phyloP scores from a whole-genome alignment of 1,140 invertebrate species.

The Magallana angulata region DNA sequence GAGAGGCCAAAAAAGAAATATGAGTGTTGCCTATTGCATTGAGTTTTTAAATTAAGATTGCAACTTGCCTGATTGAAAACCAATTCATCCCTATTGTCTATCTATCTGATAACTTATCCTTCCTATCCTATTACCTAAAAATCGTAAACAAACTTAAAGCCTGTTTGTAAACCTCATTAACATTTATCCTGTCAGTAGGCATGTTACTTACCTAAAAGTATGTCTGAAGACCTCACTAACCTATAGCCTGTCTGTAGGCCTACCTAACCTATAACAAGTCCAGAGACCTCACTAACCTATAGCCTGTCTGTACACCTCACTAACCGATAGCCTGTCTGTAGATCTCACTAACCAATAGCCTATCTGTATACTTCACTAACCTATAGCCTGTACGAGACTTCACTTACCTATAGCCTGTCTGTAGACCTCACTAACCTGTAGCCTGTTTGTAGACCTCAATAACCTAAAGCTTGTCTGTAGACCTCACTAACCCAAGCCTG shows the following conservation, averaged over 20 bases:
- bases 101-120: too few relatives aligned
- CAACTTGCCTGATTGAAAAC: too few relatives aligned
- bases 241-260: background rate
- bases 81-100: too few relatives aligned
- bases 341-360: background rate
- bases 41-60: too few relatives aligned
- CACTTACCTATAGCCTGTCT: too few relatives aligned
- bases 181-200: background rate
- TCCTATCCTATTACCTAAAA: background rate
- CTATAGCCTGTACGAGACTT: too few relatives aligned
- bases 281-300: background rate
- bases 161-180: background rate
- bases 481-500: too few relatives aligned
- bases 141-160: background rate
- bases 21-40: too few relatives aligned
- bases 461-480: too few relatives aligned
- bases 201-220: background rate
- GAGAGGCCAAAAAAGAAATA: background rate
- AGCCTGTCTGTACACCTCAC: background rate
- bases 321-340: background rate
- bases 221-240: background rate
- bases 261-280: background rate
- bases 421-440: too few relatives aligned
- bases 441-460: too few relatives aligned
- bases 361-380: too few relatives aligned